Evolutionary conservation across 2,888 invertebrate species (phyloP), one percentile per base, ranked within the genome.

Genomic region (Orgyia antiqua): DNA sequence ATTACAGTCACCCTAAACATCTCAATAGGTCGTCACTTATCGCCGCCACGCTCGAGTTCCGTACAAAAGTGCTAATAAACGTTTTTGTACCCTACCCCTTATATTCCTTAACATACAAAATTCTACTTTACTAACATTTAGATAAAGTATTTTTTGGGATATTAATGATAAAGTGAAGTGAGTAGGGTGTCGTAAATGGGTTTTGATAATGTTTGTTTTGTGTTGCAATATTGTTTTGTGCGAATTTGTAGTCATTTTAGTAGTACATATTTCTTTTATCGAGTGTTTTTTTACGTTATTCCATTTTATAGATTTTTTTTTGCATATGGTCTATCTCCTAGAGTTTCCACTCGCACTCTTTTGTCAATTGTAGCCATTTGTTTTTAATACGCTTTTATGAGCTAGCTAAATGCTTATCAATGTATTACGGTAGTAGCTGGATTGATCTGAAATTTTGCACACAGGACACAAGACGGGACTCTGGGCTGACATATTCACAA

Each of bases 61-160:
- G 48, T 58, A 61, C 61, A 59, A 74, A 77, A 69, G 75, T 62
- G 71, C 75, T 78, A 77, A 78, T 79, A 79, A 79, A 78, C 73
- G 75, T 72, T 78, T 76, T 73, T 71, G 59, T 68, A 57, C 61
- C 49, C 49, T 57, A 56, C 58, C 65, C 66, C 49, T 52, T 41
- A 34, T 6, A 5, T 2, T n/a, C 2, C 17, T 20, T 27, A 29
- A 8, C 34, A 44, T 7, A 11, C 10, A 7, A 56, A 31, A 42
- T 32, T 39, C 13, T 28, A 17, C 52, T 20, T 31, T 46, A 35
- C 28, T 0, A 0, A 0, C 0, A 4, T 12, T 1, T 0, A 1
- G 0, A 20, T 23, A 48, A 10, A 27, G 38, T 43, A 2, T 9
- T 4, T 13, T 40, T 45, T 30, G 5, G 20, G 23, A 11, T 29